Base-by-base conservation (phyloP, 2,113 vertebrate genomes). In the Callipepla squamata region DNA sequence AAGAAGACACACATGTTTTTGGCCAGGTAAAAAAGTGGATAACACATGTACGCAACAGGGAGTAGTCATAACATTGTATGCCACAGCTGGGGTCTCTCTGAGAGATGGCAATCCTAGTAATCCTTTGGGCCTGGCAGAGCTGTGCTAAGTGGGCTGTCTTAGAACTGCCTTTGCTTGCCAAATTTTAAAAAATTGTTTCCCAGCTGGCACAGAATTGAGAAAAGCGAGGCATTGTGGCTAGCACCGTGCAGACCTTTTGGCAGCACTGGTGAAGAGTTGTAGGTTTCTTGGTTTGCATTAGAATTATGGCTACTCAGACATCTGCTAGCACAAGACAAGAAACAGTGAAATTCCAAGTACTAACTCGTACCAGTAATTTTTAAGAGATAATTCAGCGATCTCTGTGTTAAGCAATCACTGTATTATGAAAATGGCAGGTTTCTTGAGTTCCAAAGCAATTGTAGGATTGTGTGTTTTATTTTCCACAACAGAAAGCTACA, bases 101-200 rank as follows among this genome's bases (percentile, higher is more conserved):
- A 68, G 88, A 83, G 69, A 87, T 7, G 47, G 88, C 75, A 95
- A 95, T 93, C 68, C 80, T 78, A 74, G 76, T 86, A 93, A 90
- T 88, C 82, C 95, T 95, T 88, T 86, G 96, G 80, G 95, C 65
- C 47, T 90, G 80, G 57, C 53, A 12, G 38, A 20, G 15, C 55
- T 94, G 85, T 92, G 92, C 96, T 88, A 93, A 95, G 73, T 81
- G 76, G 80, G 85, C 88, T 94, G 73, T 94, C 85, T 90, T 86
- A 88, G 90, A 90, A 73, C 57, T 67, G 44, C 62, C 61, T 40
- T 88, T 72, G 88, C 61, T 45, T 84, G 90, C 83, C 88, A 95
- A 9, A 75, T 93, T 93, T 83, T 59, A 90, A 80, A 80, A 82
- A 38, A 67, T 85, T 85, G 76, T 85, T 79, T 95, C 90, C 68